Evolutionary conservation across 1,140 invertebrate genomes (phyloP).

Genomic region (Eriosoma lanigerum): DNA sequence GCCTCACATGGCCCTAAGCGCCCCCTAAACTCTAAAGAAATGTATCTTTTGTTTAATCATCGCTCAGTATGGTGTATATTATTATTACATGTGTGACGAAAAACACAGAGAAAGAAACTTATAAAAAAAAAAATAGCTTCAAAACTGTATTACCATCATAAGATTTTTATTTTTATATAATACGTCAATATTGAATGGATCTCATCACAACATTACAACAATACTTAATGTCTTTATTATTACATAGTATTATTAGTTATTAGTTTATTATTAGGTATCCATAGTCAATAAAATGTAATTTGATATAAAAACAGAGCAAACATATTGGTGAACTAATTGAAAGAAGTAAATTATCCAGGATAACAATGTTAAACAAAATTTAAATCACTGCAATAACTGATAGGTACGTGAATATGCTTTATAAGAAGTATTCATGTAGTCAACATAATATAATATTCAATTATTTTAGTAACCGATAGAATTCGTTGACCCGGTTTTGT

Average conservation of each 20-base stretch:
- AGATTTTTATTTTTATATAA: background rate
- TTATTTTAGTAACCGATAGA: no score
- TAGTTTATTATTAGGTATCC: no score
- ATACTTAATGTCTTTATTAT: background rate
- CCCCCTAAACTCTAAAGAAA: conserved; percentile 19
- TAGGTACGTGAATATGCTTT: no score
- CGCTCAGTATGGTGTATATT: background rate
- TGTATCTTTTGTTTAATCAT: conserved; percentile 42
- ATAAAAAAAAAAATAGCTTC: background rate
- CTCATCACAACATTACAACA: background rate
- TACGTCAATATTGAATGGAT: background rate
- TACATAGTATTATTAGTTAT: background rate
- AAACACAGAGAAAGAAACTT: background rate
- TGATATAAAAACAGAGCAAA: no score
- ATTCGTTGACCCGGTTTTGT: no score
- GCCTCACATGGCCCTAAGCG: background rate
- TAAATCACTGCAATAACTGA: no score
- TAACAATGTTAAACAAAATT: no score
- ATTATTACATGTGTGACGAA: background rate
- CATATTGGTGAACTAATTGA: no score
- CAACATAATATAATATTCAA: no score
- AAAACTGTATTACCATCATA: background rate
- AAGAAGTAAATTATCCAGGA: no score
- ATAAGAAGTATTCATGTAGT: no score
- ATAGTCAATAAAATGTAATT: no score